Percentiles rank a stretch among this genome's conserved stretches.
phyloP scores from a whole-genome alignment of 2,888 invertebrate species.

The Rotaria socialis region DNA sequence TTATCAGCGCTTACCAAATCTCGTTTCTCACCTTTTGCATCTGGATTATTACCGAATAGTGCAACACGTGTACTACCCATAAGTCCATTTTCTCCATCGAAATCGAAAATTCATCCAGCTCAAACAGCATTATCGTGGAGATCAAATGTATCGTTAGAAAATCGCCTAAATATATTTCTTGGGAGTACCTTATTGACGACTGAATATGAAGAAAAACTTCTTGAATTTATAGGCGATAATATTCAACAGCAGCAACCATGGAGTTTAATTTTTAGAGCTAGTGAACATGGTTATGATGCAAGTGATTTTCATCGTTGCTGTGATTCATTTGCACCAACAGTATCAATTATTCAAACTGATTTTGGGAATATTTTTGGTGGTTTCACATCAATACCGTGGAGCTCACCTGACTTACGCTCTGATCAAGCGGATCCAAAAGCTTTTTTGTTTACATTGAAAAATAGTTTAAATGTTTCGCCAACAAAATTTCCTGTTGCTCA shows the following conservation, averaged over 20 bases:
- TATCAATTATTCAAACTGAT: slow-evolving; percentile 40
- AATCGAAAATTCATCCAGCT: neutral
- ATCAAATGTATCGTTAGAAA: neutral
- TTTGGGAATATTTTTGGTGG: slow-evolving; percentile 43
- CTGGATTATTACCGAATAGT: neutral
- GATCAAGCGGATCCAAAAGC: slow-evolving; percentile 40
- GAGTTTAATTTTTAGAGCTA: slow-evolving; percentile 37
- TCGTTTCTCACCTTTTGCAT: neutral
- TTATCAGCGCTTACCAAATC: neutral
- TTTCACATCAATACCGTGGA: slow-evolving; percentile 40
- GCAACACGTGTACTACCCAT: neutral
- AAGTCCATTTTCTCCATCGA: neutral
- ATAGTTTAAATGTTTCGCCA: neutral
- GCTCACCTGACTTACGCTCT: slow-evolving; percentile 13
- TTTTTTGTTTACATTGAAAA: slow-evolving; percentile 16
- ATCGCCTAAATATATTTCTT: neutral
- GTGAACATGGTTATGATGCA: slow-evolving; percentile 34
- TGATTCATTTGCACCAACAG: slow-evolving; percentile 34
- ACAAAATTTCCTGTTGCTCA: neutral
- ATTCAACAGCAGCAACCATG: slow-evolving; percentile 37
- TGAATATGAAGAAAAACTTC: slow-evolving; percentile 7
- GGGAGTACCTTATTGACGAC: neutral
- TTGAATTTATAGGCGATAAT: slow-evolving; percentile 30
- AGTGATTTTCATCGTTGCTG: slow-evolving; percentile 39
- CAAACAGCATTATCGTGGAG: slow-evolving; percentile 5